Evolutionary conservation across 2,113 vertebrate species (phyloP).

Genomic region (Fulica atra): DNA sequence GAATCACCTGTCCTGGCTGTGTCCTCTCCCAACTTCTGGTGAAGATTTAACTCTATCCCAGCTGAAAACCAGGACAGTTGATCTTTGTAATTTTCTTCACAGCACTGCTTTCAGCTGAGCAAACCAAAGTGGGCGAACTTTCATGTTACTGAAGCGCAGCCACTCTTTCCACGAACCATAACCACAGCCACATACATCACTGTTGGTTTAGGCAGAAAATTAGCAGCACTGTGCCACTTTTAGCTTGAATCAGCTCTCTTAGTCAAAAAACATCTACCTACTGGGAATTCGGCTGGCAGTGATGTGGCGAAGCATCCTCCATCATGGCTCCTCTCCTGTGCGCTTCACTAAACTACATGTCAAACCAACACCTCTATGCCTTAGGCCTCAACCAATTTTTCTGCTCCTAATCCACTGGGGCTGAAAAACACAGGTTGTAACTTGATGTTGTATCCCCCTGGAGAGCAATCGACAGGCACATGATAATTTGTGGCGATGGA

Average conservation of each 20-base stretch:
- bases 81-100: neutral
- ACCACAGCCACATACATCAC: neutral
- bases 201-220: neutral
- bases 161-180: neutral
- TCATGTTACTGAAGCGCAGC: neutral
- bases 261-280: neutral
- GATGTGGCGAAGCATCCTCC: neutral
- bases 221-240: neutral
- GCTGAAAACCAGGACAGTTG: too few relatives aligned
- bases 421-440: conserved; percentile 49
- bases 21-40: too few relatives aligned
- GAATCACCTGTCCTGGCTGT: too few relatives aligned
- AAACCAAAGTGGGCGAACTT: neutral
- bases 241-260: neutral
- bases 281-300: neutral
- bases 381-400: conserved; percentile 46
- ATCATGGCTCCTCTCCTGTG: neutral
- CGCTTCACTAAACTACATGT: neutral
- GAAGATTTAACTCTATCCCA: too few relatives aligned
- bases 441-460: conserved; percentile 37
- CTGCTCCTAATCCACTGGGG: conserved; percentile 18
- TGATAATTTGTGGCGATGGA: neutral
- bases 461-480: conserved; percentile 7
- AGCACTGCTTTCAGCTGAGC: neutral
- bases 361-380: conserved; percentile 23